Percentiles rank a stretch among this genome's conserved stretches.
phyloP scores from a whole-genome alignment of 1,140 invertebrate genomes.

The Callitettix versicolor region DNA sequence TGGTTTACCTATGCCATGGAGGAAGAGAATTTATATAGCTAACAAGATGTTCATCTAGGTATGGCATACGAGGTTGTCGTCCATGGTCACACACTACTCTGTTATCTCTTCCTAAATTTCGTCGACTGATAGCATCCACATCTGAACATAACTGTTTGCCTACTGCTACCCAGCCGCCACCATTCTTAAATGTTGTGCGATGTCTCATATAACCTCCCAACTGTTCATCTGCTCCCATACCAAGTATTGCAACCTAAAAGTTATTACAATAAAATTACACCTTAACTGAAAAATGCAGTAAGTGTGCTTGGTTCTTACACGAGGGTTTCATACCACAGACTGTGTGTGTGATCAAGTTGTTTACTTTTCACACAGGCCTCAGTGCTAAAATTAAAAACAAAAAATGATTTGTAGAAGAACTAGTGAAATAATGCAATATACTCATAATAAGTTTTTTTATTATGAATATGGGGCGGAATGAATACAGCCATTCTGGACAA shows the following conservation, averaged over 20 bases:
- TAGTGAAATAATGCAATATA: too few species aligned
- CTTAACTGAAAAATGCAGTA: too few species aligned
- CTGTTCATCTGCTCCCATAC: constrained; percentile 94
- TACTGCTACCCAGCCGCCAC: constrained; percentile 54
- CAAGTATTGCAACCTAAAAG: constrained; percentile 65
- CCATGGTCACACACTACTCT: constrained; percentile 71
- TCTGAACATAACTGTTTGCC: constrained; percentile 61
- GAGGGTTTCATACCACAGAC: too few species aligned
- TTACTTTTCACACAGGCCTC: too few species aligned
- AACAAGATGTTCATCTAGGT: constrained; percentile 84
- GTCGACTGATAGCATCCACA: constrained; percentile 70
- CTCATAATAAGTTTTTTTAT: too few species aligned
- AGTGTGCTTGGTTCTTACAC: too few species aligned
- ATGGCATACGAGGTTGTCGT: constrained; percentile 75
- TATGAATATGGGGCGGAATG: too few species aligned
- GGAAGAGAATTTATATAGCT: constrained; percentile 56
- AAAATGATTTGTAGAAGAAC: too few species aligned
- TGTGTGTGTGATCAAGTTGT: too few species aligned
- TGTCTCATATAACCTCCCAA: constrained; percentile 90
- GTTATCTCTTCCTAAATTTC: constrained; percentile 92
- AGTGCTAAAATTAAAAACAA: too few species aligned
- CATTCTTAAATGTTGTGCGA: constrained; percentile 53
- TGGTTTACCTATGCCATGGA: constrained; percentile 67
- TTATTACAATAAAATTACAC: too few species aligned
- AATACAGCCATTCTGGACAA: too few species aligned